phyloP scores from a whole-genome alignment of 1,140 invertebrate species.

The Lepidotrigona ventralis region DNA sequence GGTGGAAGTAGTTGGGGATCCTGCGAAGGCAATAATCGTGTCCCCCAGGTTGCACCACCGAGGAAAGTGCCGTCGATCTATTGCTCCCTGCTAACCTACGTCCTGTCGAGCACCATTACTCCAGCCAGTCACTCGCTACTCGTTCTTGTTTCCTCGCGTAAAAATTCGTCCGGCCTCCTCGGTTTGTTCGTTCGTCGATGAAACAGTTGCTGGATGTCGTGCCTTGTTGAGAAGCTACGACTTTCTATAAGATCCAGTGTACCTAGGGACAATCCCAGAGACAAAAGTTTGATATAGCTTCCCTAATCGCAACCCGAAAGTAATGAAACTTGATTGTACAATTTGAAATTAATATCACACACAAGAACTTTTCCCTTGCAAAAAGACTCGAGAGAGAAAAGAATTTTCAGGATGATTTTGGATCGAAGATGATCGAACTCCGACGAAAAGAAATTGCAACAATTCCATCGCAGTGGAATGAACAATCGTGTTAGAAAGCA shows the following conservation, averaged over 20 bases:
- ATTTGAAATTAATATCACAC: background rate
- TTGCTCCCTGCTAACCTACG: conserved; percentile 37
- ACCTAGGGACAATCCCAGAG: too few species aligned
- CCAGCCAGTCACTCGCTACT: background rate
- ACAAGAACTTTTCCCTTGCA: too few species aligned
- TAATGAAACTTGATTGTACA: background rate
- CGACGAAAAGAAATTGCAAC: background rate
- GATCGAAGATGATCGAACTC: background rate
- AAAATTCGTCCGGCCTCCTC: background rate
- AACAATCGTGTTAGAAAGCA: background rate
- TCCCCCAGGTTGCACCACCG: conserved; percentile 31
- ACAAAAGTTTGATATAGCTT: background rate
- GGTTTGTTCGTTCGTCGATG: background rate
- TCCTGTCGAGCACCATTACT: conserved; percentile 36
- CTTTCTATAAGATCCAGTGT: background rate
- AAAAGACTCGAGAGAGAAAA: too few species aligned
- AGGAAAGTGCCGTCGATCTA: conserved; percentile 58
- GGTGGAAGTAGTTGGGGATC: conserved; percentile 41
- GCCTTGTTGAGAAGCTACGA: background rate
- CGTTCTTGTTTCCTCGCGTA: conserved; percentile 7
- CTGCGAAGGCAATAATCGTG: conserved; percentile 51
- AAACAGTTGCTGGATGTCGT: background rate
- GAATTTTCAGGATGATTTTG: too few species aligned
- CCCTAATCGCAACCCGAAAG: background rate
- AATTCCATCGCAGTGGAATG: background rate